Conservation (phyloP, 30 jellyfish, hydroid and myxozoan genomes). For the Hydractinia symbiolongicarpus region DNA sequence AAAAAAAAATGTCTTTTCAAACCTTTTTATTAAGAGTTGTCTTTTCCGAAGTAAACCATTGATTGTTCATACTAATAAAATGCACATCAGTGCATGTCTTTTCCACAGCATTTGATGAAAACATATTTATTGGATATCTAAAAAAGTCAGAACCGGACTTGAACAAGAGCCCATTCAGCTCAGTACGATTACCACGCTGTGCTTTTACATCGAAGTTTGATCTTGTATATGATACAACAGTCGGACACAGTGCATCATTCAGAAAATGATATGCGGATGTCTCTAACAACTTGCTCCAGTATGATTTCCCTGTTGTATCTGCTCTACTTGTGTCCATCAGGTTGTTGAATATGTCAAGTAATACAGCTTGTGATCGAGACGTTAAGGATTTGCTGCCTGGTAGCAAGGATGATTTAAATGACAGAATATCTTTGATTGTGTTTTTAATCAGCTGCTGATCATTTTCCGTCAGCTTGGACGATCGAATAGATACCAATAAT, state of each 20-base stretch:
- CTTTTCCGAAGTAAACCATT: constrained; percentile 54
- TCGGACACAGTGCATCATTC: constrained; percentile 67
- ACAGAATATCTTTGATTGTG: constrained; percentile 37
- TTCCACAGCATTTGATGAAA: constrained; percentile 28
- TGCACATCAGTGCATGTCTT: constrained; percentile 71
- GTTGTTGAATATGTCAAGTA: constrained; percentile 62
- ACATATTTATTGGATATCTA: constrained; percentile 69
- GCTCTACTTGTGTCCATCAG: constrained; percentile 47
- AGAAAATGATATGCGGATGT: constrained; percentile 57
- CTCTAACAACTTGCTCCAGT: constrained; percentile 79
- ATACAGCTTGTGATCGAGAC: constrained; percentile 30
- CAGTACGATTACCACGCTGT: constrained; percentile 41
- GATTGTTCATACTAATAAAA: constrained; percentile 61
- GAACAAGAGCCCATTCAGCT: constrained; percentile 54
- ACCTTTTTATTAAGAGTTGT: constrained; percentile 79
- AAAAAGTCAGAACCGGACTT: constrained; percentile 54
- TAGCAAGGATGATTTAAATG: constrained; percentile 41
- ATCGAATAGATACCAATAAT: constrained; percentile 28
- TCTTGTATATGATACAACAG: constrained; percentile 36
- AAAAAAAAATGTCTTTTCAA: not conserved
- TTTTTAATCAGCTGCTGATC: constrained; percentile 52
- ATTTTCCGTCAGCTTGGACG: constrained; percentile 30
- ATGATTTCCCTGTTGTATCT: constrained; percentile 70
- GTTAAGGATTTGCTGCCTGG: constrained; percentile 65
- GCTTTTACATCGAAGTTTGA: constrained; percentile 73